These are phyloP conservation scores for Helicoverpa assulta DNA, from an alignment of 2,888 invertebrate species.

Conservation along the genomic window DNA sequence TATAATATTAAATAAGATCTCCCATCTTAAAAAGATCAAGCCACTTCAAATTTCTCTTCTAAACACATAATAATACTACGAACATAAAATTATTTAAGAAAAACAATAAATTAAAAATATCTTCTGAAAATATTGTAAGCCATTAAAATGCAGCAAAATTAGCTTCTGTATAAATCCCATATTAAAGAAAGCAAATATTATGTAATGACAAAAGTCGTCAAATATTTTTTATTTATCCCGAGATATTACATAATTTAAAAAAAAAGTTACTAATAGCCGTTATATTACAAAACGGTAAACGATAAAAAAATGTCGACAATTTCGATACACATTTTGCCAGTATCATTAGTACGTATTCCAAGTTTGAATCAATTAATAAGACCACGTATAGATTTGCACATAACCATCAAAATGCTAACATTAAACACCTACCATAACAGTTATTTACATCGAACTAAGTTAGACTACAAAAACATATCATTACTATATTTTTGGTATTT, in stretches of 20 bases:
- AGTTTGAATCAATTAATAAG: constrained; percentile 7
- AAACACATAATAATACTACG: no score
- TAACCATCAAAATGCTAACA: constrained; percentile 38
- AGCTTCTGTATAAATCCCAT: constrained; percentile 26
- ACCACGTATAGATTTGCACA: constrained; percentile 44
- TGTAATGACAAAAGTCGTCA: background rate
- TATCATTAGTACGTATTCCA: background rate
- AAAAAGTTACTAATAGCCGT: background rate
- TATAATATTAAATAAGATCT: no score
- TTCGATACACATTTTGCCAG: no score
- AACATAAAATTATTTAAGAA: no score
- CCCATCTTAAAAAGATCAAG: no score
- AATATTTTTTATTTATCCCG: background rate
- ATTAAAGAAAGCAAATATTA: background rate
- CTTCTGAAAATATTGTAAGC: constrained; percentile 3
- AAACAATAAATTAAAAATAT: background rate
- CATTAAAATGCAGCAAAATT: constrained; percentile 9
- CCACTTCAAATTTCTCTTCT: no score
- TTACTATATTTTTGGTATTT: constrained; percentile 35
- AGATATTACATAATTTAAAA: background rate
- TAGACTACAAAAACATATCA: constrained; percentile 20
- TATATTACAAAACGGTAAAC: no score
- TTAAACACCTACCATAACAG: constrained; percentile 22
- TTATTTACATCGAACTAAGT: constrained; percentile 20
- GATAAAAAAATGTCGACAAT: no score